Evolutionary conservation across 2,888 invertebrate genomes (phyloP).

Genomic region (Oligia latruncula): DNA sequence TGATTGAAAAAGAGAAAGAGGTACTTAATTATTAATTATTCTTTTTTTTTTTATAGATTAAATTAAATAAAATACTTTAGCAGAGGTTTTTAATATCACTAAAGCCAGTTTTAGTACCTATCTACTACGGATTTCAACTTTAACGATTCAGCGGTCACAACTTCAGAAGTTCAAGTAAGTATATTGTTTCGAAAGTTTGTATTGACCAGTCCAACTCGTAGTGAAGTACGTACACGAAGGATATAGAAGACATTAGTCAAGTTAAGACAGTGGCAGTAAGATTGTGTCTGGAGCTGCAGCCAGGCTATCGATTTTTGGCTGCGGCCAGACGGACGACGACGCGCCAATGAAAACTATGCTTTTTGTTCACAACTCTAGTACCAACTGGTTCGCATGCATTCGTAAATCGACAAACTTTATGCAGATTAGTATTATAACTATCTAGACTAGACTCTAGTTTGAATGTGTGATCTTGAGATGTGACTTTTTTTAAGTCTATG

Average conservation of each 20-base stretch:
- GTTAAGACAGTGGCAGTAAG: constrained; percentile 63
- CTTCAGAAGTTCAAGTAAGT: constrained; percentile 5
- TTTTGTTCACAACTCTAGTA: constrained; percentile 75
- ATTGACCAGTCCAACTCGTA: constrained; percentile 37
- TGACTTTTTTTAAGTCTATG: constrained; percentile 12
- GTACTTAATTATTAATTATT: neutral
- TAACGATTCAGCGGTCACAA: constrained; percentile 11
- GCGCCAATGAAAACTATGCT: constrained; percentile 86
- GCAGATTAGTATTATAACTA: constrained; percentile 57
- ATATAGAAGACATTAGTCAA: constrained; percentile 62
- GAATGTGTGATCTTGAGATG: constrained; percentile 50
- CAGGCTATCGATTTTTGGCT: constrained; percentile 81
- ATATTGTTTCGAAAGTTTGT: constrained; percentile 33
- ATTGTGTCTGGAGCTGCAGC: constrained; percentile 75
- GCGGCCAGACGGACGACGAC: constrained; percentile 79
- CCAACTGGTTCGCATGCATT: constrained; percentile 69
- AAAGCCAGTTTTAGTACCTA: neutral
- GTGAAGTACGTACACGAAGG: constrained; percentile 37
- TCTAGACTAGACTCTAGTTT: constrained; percentile 48
- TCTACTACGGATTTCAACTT: neutral
- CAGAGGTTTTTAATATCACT: neutral
- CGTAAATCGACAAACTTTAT: constrained; percentile 70
- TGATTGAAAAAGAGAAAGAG: constrained; percentile 3
- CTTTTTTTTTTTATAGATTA: neutral
- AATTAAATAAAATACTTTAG: neutral